Conservation (phyloP, 2,797 vertebrate species). For the Alosa sapidissima region DNA sequence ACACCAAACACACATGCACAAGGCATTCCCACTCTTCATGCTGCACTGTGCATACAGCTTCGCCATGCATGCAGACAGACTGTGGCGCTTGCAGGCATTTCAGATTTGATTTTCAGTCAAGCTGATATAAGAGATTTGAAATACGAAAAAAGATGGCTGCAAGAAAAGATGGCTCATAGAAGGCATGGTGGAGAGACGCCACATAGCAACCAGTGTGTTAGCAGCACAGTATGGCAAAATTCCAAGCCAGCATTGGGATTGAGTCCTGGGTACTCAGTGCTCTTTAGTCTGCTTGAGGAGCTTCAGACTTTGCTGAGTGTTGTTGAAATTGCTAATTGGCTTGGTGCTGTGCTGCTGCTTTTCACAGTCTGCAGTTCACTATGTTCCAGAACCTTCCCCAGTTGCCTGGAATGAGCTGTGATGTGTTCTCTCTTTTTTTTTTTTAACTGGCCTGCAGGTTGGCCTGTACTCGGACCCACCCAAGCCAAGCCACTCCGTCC, state of each 20-base stretch:
- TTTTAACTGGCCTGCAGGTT: conserved; percentile 72
- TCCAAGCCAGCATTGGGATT: background rate
- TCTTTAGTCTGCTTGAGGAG: background rate
- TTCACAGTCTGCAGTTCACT: background rate
- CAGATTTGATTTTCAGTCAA: background rate
- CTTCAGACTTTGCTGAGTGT: background rate
- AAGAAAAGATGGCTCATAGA: background rate
- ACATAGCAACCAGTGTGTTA: background rate
- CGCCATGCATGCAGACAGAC: background rate
- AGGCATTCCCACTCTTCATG: background rate
- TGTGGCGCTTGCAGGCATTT: background rate
- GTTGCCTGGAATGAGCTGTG: background rate
- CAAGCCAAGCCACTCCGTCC: conserved; percentile 63
- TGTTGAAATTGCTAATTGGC: background rate
- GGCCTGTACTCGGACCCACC: conserved; percentile 79
- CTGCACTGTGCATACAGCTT: background rate
- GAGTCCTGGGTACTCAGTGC: background rate
- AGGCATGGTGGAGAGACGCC: background rate
- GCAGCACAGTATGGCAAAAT: background rate
- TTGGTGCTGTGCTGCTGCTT: background rate
- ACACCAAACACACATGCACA: background rate
- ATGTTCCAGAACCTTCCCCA: background rate
- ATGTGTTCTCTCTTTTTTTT: background rate
- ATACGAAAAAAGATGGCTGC: background rate
- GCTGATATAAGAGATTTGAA: background rate